Evolutionary conservation across 2,797 vertebrate species (phyloP).

Genomic region (Podargus strigoides): DNA sequence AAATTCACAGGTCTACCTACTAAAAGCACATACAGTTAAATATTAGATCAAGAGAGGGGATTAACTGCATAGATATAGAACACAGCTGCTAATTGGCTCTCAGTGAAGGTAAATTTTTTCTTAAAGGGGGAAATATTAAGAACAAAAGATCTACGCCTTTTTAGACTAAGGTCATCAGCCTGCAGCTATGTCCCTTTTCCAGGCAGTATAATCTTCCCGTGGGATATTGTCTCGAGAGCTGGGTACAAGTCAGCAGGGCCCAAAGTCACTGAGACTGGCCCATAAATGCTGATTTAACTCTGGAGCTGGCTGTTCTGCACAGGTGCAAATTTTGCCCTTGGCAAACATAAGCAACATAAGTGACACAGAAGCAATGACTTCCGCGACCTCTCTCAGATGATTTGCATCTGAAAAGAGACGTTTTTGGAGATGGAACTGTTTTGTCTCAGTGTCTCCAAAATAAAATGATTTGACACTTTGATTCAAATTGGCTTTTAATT

Average conservation of each 20-base stretch:
- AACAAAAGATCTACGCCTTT: background rate
- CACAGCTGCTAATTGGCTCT: background rate
- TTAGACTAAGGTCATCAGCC: background rate
- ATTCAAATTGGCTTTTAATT: slow-evolving; percentile 42
- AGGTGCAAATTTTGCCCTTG: slow-evolving; percentile 56
- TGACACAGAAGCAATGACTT: slow-evolving; percentile 32
- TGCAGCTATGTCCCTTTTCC: background rate
- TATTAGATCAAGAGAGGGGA: background rate
- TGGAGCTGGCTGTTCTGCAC: background rate
- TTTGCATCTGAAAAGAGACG: slow-evolving; percentile 32
- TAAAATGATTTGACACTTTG: background rate
- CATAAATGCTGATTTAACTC: slow-evolving; percentile 34
- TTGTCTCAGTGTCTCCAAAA: slow-evolving; percentile 19
- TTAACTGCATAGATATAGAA: background rate
- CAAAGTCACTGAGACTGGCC: background rate
- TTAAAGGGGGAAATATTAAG: background rate
- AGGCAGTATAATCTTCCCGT: background rate
- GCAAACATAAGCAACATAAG: background rate
- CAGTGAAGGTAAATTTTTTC: background rate
- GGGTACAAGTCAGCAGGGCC: background rate
- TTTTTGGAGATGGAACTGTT: slow-evolving; percentile 25
- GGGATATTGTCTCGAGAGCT: background rate
- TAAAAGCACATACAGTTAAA: background rate
- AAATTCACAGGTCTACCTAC: background rate
- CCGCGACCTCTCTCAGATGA: background rate